phyloP scores from a whole-genome alignment of 2,113 vertebrate species.

The Alethe castanea region DNA sequence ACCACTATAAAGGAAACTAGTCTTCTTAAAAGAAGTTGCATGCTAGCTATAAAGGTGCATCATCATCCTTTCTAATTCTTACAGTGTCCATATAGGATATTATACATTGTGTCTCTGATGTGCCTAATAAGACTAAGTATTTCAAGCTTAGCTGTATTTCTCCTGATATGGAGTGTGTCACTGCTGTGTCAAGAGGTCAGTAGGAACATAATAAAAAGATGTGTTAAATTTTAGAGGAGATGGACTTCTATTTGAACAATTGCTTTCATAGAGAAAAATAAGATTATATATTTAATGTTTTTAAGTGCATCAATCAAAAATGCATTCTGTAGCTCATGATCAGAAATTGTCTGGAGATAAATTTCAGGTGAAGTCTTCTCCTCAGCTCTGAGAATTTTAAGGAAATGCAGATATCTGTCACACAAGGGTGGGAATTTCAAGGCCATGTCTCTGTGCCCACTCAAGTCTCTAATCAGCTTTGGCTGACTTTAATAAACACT shows the following conservation, averaged over 20 bases:
- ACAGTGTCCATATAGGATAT: neutral
- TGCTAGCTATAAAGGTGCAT: neutral
- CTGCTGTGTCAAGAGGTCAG: neutral
- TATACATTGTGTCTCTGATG: neutral
- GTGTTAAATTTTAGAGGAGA: neutral
- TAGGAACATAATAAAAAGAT: neutral
- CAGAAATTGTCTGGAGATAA: neutral
- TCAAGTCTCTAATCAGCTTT: neutral
- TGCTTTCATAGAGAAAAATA: neutral
- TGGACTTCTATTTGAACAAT: neutral
- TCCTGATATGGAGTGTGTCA: neutral
- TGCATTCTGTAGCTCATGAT: neutral
- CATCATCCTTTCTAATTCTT: neutral
- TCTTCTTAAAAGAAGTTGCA: neutral
- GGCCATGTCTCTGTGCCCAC: rapidly evolving
- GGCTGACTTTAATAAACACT: neutral
- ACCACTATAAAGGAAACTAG: neutral
- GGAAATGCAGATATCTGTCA: neutral
- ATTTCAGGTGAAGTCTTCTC: neutral
- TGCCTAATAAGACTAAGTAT: neutral
- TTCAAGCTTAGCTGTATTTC: neutral
- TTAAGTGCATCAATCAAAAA: neutral
- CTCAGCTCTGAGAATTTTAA: neutral
- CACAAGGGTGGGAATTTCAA: neutral
- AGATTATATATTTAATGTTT: neutral